A percentile compares a stretch with the other conserved stretches of the same genome.
Conservation (phyloP, 2,797 vertebrate genomes). For the Hoplostethus mediterraneus region DNA sequence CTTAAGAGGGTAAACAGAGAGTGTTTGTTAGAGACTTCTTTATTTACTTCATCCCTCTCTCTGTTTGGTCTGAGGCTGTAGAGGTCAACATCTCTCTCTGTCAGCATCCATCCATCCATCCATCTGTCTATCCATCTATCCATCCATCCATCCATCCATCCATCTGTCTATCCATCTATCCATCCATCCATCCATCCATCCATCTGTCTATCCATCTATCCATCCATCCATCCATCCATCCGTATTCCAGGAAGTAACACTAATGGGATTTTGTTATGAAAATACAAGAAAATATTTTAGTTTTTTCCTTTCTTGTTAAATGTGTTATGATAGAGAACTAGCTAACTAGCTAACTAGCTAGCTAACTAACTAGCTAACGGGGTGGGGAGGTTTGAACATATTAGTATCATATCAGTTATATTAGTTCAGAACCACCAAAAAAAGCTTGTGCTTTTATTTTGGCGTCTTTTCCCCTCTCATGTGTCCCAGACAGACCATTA, state of each 20-base stretch:
- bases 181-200: neutral
- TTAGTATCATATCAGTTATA: no score
- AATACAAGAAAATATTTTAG: no score
- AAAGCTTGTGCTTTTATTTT: neutral
- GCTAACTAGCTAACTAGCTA: no score
- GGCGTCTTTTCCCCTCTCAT: no score
- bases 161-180: neutral
- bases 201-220: neutral
- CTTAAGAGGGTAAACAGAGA: slow-evolving; percentile 39
- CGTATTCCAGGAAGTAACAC: no score
- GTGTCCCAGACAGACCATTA: no score
- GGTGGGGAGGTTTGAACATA: no score
- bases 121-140: slow-evolving; percentile 12
- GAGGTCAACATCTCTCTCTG: slow-evolving; percentile 32
- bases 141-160: neutral
- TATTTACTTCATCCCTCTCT: slow-evolving; percentile 42
- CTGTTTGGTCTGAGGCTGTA: slow-evolving; percentile 38
- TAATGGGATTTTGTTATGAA: no score
- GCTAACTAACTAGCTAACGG: no score
- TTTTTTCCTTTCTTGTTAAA: no score
- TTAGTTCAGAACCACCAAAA: neutral
- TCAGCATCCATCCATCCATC: neutral
- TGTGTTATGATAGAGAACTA: no score
- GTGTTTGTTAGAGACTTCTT: slow-evolving; percentile 51
- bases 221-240: no score